phyloP scores from a whole-genome alignment of 1,140 invertebrate species.

The Panagrolaimus sp. region DNA sequence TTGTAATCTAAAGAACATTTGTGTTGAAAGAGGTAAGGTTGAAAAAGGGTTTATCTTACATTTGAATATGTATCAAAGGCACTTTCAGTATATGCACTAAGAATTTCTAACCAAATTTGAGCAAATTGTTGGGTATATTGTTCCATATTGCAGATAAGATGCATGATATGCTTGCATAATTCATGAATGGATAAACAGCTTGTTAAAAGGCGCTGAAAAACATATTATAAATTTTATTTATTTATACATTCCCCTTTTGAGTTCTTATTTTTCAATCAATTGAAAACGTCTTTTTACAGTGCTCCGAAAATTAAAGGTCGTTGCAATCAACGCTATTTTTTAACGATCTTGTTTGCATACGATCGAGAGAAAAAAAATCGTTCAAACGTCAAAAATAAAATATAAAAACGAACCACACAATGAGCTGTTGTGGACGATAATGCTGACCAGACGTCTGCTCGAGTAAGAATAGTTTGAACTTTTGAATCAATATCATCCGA shows the following conservation, averaged over 20 bases:
- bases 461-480: slow-evolving; percentile 35
- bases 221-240: background rate
- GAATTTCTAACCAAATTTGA: slow-evolving; percentile 51
- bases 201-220: slow-evolving; percentile 43
- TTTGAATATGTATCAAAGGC: slow-evolving; percentile 39
- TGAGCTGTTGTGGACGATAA: slow-evolving; percentile 31
- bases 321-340: too few species aligned
- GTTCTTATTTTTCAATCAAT: background rate
- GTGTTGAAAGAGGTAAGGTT: background rate
- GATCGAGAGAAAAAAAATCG: slow-evolving; percentile 1
- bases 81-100: slow-evolving; percentile 45
- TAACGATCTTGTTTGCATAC: background rate
- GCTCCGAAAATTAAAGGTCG: too few species aligned
- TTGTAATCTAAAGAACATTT: slow-evolving; percentile 43
- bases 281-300: too few species aligned
- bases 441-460: slow-evolving; percentile 35
- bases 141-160: slow-evolving; percentile 47
- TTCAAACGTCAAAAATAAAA: background rate
- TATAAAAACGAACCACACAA: slow-evolving; percentile 27
- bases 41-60: slow-evolving; percentile 17
- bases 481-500: slow-evolving; percentile 42
- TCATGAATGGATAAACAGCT: slow-evolving; percentile 40
- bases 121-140: slow-evolving; percentile 51
- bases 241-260: too few species aligned
- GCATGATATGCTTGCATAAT: slow-evolving; percentile 47